phyloP scores from a whole-genome alignment of 2,797 vertebrate genomes.

The Hydrocynus forskahlii region DNA sequence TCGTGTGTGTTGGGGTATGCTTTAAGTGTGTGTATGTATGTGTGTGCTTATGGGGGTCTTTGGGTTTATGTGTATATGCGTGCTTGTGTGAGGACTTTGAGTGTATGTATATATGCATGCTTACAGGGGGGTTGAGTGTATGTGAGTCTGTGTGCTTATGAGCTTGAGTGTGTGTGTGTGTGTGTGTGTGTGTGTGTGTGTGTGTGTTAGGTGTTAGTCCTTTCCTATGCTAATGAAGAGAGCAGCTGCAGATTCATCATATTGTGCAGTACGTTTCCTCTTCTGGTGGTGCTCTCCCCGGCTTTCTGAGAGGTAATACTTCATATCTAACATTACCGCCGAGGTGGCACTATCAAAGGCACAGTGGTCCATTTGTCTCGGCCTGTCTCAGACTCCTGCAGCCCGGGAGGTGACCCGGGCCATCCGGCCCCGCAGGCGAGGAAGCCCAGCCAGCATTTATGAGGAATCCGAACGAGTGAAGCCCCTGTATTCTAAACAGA shows the following conservation, averaged over 20 bases:
- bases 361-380: slow-evolving; percentile 42
- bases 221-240: slow-evolving; percentile 31
- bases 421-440: slow-evolving; percentile 30
- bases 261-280: slow-evolving; percentile 14
- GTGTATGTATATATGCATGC: too few relatives aligned
- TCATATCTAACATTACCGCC: slow-evolving; percentile 45
- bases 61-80: too few relatives aligned
- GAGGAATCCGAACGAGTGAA: slow-evolving; percentile 33
- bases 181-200: neutral
- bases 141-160: too few relatives aligned
- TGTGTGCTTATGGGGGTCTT: too few relatives aligned
- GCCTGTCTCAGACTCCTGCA: slow-evolving; percentile 16
- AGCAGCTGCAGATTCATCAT: slow-evolving; percentile 41
- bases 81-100: too few relatives aligned
- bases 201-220: neutral
- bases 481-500: slow-evolving; percentile 33
- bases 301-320: slow-evolving; percentile 45
- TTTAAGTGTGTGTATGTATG: too few relatives aligned
- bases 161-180: neutral
- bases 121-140: too few relatives aligned
- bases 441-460: slow-evolving; percentile 45
- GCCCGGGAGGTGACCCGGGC: slow-evolving; percentile 33
- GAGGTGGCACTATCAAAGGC: slow-evolving; percentile 34
- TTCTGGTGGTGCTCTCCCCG: slow-evolving; percentile 17
- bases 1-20: too few relatives aligned